Evolutionary conservation across 2,888 invertebrate species (phyloP).

Genomic region (Linyphia triangularis): DNA sequence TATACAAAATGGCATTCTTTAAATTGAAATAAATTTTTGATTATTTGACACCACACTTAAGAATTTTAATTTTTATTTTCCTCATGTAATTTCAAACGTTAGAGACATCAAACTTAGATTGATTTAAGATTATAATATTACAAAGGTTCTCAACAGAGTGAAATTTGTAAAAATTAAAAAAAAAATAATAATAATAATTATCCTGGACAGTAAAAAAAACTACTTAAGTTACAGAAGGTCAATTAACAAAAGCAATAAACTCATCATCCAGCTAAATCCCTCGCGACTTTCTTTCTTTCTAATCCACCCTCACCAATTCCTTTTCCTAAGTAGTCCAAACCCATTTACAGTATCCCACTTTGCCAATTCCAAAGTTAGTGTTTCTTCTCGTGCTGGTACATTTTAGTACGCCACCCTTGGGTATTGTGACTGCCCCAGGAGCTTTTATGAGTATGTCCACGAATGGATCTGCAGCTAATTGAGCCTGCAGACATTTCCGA

Average conservation of each 20-base stretch:
- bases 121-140: no score
- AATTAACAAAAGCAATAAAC: neutral
- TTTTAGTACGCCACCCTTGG: conserved; percentile 41
- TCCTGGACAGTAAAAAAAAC: no score
- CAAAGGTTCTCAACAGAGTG: no score
- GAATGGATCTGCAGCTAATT: conserved; percentile 38
- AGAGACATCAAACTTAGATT: no score
- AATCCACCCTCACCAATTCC: neutral
- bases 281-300: neutral
- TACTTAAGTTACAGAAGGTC: no score
- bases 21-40: no score
- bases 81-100: no score
- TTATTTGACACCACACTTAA: no score
- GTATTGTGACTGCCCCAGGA: conserved; percentile 7
- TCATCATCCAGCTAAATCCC: neutral
- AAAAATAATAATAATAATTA: no score
- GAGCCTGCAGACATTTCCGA: conserved; percentile 56
- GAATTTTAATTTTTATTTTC: no score
- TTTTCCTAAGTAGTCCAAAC: neutral
- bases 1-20: no score
- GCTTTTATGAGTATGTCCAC: conserved; percentile 44
- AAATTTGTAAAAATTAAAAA: no score
- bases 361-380: neutral
- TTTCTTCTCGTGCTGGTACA: conserved; percentile 1
- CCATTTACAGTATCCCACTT: neutral